Conservation (phyloP, 2,888 invertebrate species). For the Diarsia dahlii region DNA sequence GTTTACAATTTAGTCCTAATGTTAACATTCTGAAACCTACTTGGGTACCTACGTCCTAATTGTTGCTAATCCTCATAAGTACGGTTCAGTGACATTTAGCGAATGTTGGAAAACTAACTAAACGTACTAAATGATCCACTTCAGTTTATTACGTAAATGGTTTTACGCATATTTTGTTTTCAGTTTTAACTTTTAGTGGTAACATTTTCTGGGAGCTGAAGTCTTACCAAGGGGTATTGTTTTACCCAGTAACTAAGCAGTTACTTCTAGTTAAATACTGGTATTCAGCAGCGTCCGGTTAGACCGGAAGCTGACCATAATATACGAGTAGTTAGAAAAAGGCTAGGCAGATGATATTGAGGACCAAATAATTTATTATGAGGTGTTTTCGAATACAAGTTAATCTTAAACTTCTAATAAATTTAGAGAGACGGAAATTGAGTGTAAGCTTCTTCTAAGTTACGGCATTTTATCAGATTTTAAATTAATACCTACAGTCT, state of each 20-base stretch:
- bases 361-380: background rate
- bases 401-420: background rate
- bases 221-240: background rate
- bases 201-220: background rate
- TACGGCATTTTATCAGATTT: slow-evolving; percentile 7
- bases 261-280: background rate
- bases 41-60: slow-evolving; percentile 61
- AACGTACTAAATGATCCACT: slow-evolving; percentile 58
- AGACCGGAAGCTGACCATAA: background rate
- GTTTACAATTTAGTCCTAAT: slow-evolving; percentile 39
- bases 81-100: slow-evolving; percentile 64
- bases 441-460: slow-evolving; percentile 7
- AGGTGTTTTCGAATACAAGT: background rate
- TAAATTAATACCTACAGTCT: background rate
- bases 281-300: background rate
- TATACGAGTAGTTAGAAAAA: background rate
- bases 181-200: background rate
- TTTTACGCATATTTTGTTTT: slow-evolving; percentile 8
- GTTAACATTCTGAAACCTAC: slow-evolving; percentile 46
- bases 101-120: slow-evolving; percentile 37
- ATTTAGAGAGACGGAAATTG: background rate
- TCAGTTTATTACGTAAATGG: slow-evolving; percentile 37
- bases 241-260: background rate
- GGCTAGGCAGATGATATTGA: background rate
- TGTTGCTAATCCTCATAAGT: slow-evolving; percentile 65